phyloP scores from a whole-genome alignment of 2,797 vertebrate genomes.

The Pipistrellus kuhlii region DNA sequence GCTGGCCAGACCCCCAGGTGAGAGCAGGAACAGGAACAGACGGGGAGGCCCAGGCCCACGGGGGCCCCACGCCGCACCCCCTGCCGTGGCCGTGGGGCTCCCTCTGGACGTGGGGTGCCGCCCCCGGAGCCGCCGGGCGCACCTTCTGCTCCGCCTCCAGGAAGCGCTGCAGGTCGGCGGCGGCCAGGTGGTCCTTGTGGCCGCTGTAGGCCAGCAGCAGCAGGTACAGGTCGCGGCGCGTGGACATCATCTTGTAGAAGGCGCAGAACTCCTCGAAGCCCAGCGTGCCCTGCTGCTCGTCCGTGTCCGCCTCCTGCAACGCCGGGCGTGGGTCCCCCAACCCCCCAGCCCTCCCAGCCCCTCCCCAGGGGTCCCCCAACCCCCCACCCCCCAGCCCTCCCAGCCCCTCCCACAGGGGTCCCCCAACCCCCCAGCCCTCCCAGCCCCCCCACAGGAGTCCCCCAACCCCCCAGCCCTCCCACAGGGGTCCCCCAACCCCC shows the following conservation, averaged over 20 bases:
- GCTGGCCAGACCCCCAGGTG: background rate
- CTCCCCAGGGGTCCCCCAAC: too few species aligned
- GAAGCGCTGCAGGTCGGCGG: conserved; percentile 92
- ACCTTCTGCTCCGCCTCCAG: conserved; percentile 97
- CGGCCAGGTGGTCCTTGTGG: conserved; percentile 96
- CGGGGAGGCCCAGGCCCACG: too few species aligned
- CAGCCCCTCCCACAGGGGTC: too few species aligned
- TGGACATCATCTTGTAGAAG: conserved; percentile 99
- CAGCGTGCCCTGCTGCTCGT: conserved; percentile 95
- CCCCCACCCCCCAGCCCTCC: too few species aligned
- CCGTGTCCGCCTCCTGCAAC: conserved; percentile 96
- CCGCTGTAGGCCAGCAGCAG: conserved; percentile 98
- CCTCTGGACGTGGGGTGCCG: background rate
- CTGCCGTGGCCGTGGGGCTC: background rate
- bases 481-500: too few species aligned
- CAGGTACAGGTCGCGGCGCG: conserved; percentile 96
- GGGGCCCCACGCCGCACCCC: fast-evolving
- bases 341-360: too few species aligned
- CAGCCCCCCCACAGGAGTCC: too few species aligned
- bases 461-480: too few species aligned
- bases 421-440: too few species aligned
- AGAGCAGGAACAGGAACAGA: too few species aligned
- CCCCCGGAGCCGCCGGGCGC: background rate
- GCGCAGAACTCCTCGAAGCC: conserved; percentile 98
- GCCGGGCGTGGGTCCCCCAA: background rate